phyloP scores from a whole-genome alignment of 2,797 vertebrate species.

The Acanthurus lineatus region DNA sequence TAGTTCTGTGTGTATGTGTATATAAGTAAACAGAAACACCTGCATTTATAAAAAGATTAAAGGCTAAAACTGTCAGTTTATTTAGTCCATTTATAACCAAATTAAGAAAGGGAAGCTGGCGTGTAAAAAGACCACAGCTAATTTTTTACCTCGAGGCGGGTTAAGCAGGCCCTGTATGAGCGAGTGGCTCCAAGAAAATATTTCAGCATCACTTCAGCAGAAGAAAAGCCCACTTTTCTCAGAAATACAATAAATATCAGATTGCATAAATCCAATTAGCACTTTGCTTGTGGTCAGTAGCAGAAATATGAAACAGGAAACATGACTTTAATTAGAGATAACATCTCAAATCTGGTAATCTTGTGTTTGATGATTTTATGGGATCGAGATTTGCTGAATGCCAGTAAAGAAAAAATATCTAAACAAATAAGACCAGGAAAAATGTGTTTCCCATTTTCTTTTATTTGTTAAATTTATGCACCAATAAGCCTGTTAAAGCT shows the following conservation, averaged over 20 bases:
- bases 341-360: constrained; percentile 30
- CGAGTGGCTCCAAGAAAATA: not conserved
- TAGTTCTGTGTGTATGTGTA: no score
- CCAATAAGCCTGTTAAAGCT: not conserved
- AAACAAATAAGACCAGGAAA: constrained; percentile 5
- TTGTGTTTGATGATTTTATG: not conserved
- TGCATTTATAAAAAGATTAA: no score
- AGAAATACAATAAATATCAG: constrained; percentile 39
- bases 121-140: not conserved
- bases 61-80: no score
- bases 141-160: not conserved
- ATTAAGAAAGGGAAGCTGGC: not conserved
- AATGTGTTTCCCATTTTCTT: constrained; percentile 3
- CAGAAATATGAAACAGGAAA: constrained; percentile 29
- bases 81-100: no score
- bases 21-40: no score
- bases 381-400: constrained; percentile 17
- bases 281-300: constrained; percentile 29
- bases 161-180: not conserved
- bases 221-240: constrained; percentile 27
- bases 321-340: constrained; percentile 17
- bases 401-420: not conserved
- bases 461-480: not conserved
- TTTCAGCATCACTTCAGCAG: constrained; percentile 18
- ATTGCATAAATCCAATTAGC: constrained; percentile 24